Percentiles rank a stretch among this genome's conserved stretches.
Evolutionary conservation across 2,113 vertebrate genomes (phyloP).

Genomic region (Anolis sagrei): DNA sequence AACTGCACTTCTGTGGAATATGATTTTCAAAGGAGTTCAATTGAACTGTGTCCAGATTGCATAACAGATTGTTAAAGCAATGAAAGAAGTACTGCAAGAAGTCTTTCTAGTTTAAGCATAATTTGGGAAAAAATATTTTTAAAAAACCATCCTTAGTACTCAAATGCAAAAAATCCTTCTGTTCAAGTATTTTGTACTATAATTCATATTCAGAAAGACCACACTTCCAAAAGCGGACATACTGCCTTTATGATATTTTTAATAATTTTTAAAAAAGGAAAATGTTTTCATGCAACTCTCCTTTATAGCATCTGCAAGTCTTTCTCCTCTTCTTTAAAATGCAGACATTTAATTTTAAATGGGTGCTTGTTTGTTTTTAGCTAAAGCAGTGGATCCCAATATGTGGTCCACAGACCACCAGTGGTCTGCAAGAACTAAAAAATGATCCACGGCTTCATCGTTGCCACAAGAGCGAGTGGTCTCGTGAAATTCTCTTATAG

Average conservation of each 20-base stretch:
- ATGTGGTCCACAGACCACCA: too few species aligned
- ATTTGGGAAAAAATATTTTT: background rate
- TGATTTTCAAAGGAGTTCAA: conserved; percentile 13
- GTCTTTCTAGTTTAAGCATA: background rate
- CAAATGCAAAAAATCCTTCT: background rate
- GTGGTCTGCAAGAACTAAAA: too few species aligned
- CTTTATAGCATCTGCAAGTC: background rate
- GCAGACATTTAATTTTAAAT: background rate
- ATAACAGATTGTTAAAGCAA: conserved; percentile 25
- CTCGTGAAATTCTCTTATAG: too few species aligned
- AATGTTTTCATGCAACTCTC: background rate
- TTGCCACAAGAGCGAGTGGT: too few species aligned
- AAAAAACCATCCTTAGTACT: background rate
- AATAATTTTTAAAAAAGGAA: background rate
- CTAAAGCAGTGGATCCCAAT: too few species aligned
- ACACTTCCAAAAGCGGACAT: background rate
- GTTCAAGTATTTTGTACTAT: background rate
- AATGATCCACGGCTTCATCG: too few species aligned
- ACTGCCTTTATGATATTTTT: background rate
- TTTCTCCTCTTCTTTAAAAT: background rate
- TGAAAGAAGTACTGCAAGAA: conserved; percentile 10
- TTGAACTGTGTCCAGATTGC: conserved; percentile 17
- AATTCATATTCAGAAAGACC: background rate
- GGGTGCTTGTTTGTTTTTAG: background rate
- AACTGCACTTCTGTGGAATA: background rate